Evolutionary conservation across 1,140 invertebrate genomes (phyloP), one percentile per base, ranked within the genome.

Genomic region (Brachionus koreanus): DNA sequence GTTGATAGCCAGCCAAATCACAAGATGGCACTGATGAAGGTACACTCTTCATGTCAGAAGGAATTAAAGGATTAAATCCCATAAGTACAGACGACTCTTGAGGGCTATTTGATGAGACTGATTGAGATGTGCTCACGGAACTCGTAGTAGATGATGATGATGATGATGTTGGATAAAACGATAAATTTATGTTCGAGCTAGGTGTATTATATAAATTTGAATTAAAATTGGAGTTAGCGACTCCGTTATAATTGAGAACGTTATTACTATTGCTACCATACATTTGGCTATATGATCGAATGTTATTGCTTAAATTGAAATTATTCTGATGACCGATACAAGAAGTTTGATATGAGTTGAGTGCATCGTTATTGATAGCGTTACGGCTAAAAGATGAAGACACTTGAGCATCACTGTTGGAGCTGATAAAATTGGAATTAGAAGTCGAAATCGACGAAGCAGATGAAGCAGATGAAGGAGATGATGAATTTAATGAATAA

Each of bases 401-500:
- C 2, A 4, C 37, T 72, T 72, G 67, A 9, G 4, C 33, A 23
- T 72, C 67, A 23, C 3, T 7, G 16, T n/a, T 23, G 2, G 37
- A 9, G 13, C 39, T 72, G 19, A 16, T 7, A 43, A 39, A 72
- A 43, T 43, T 37, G 9, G 67, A 72, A 72, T 39, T 72, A 5
- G 2, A 39, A 13, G 67, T 19, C n/a, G 67, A 72, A 72, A 39
- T 72, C 3, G 67, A 72, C 0, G 67, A 72, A 19, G 67, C 16
- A 42, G 67, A 72, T n/a, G 63, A 65, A 39, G 67, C 67, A 23
- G 67, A 72, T 16, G 67, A 72, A 39, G 67, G 67, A 42, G 67
- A 72, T 10, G 67, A 43, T 19, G 67, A 72, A 19, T n/a, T 13
- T n/a, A 72, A 5, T 23, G 33, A 39, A 72, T 39, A 72, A 42